Percentiles rank a stretch among this genome's conserved stretches.
Evolutionary conservation across 2,888 invertebrate genomes (phyloP).

Genomic region (Furcula furcula): DNA sequence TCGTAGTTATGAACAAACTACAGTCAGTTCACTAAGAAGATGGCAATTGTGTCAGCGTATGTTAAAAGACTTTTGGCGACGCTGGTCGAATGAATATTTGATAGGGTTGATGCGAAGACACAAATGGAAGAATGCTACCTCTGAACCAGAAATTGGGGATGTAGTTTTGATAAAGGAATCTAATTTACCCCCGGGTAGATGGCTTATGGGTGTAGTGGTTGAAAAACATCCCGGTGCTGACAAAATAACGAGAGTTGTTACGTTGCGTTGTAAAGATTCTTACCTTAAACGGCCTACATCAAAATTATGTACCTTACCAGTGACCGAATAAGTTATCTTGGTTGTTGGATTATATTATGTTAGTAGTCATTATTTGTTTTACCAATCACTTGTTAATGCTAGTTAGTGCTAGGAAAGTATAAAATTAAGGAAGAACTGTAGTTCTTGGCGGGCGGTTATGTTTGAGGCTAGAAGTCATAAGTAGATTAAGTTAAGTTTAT

Average conservation of each 20-base stretch:
- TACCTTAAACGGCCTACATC: slow-evolving; percentile 1
- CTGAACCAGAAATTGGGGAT: slow-evolving; percentile 11
- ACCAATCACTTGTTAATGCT: too few species aligned
- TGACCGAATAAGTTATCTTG: too few species aligned
- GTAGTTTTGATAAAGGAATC: slow-evolving; percentile 17
- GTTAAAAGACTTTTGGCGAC: slow-evolving; percentile 15
- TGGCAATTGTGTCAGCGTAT: slow-evolving; percentile 16
- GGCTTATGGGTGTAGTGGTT: slow-evolving; percentile 12
- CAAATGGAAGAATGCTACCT: slow-evolving; percentile 9
- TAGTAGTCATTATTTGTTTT: too few species aligned
- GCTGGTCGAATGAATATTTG: slow-evolving; percentile 12
- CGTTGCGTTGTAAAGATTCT: not conserved
- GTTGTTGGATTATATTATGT: too few species aligned
- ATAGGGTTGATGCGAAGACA: slow-evolving; percentile 10
- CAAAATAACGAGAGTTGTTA: slow-evolving; percentile 7
- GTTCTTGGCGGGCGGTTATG: too few species aligned
- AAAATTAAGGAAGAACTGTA: too few species aligned
- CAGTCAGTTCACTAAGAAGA: slow-evolving; percentile 7
- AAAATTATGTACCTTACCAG: slow-evolving; percentile 1
- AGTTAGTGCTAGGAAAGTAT: too few species aligned
- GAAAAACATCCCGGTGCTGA: slow-evolving; percentile 12
- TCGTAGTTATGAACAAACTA: slow-evolving; percentile 6
- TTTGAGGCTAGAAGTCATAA: too few species aligned
- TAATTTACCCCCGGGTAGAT: slow-evolving; percentile 15
- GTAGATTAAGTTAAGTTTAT: too few species aligned